Evolutionary conservation across 2,888 invertebrate species (phyloP), one percentile per base, ranked within the genome.

Genomic region (Choristoneura rosaceana): DNA sequence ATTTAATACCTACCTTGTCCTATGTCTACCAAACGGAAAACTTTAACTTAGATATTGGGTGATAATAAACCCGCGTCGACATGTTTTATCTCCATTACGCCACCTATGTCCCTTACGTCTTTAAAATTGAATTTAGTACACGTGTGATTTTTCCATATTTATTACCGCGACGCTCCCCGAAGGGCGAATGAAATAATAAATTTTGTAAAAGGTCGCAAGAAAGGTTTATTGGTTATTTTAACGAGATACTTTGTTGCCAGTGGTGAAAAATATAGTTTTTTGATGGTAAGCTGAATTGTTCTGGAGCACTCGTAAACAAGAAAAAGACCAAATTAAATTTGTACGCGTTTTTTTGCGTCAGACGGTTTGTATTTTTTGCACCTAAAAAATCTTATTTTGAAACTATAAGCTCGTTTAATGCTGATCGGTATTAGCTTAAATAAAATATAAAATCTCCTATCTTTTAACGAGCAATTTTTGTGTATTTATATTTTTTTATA

Each of bases 181-280:
- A 78, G 77, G 76, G 69, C 12, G 67, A 74, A 76, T 74, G 76
- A 75, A 79, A 79, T 81, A 76, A 88, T 87, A 85, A 84, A 87
- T 87, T 84, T 81, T 83, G 75, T 77, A 81, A 78, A 81, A 83
- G 81, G 79, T 77, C 78, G 73, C 76, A 34, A 71, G 78, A 81
- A 81, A 80, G 76, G 82, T 80, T 79, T 82, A 81, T 82, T 81
- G 80, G 79, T 76, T 71, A 70, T 71, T 76, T 73, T 63, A 71
- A 62, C 59, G 67, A 63, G 74, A 70, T 63, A 76, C 74, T 65
- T 78, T 77, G 79, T 84, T 84, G 80, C 79, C 78, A 81, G 76
- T 74, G 77, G 75, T 79, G 81, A 79, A 78, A 41, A 79, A 79
- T 80, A 79, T 75, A 75, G 74, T 61, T 66, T 71, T 67, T 64